These are phyloP conservation scores for Corydoras sp. DNA, from an alignment of 2,113 vertebrate genomes.

Conservation along the genomic window DNA sequence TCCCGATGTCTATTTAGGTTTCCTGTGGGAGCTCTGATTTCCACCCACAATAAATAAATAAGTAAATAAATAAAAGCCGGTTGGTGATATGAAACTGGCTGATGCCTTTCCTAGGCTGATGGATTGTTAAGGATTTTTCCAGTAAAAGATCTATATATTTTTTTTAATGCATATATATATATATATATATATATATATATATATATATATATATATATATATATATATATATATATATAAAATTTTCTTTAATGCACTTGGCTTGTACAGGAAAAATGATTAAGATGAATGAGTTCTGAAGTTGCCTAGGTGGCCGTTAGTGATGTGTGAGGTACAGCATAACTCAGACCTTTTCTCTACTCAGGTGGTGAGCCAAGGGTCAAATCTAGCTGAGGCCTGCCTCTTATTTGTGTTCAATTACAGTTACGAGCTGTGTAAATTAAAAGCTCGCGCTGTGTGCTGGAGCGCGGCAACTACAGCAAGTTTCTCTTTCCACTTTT, in stretches of 20 bases:
- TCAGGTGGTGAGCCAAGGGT: slow-evolving; percentile 57
- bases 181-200: too few species aligned
- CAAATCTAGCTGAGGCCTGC: slow-evolving; percentile 49
- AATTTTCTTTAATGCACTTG: neutral
- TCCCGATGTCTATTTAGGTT: too few species aligned
- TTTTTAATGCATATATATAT: too few species aligned
- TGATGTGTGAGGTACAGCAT: slow-evolving; percentile 37
- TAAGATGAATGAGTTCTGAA: slow-evolving; percentile 49
- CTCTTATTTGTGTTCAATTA: slow-evolving; percentile 51
- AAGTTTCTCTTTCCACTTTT: slow-evolving; percentile 34
- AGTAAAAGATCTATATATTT: too few species aligned
- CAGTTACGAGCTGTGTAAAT: slow-evolving; percentile 48
- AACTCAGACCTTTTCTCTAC: slow-evolving; percentile 56
- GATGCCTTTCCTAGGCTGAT: too few species aligned
- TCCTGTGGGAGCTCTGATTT: neutral
- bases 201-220: too few species aligned
- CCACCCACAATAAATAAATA: slow-evolving; percentile 32
- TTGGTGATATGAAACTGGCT: neutral
- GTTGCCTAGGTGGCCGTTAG: slow-evolving; percentile 38
- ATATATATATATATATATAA: too few species aligned
- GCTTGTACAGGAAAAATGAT: slow-evolving; percentile 47
- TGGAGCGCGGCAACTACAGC: neutral
- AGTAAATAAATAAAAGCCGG: neutral
- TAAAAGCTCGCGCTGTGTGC: slow-evolving; percentile 27
- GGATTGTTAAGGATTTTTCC: too few species aligned